Evolutionary conservation across 2,888 invertebrate species (phyloP).

Genomic region (Proisotoma minuta): DNA sequence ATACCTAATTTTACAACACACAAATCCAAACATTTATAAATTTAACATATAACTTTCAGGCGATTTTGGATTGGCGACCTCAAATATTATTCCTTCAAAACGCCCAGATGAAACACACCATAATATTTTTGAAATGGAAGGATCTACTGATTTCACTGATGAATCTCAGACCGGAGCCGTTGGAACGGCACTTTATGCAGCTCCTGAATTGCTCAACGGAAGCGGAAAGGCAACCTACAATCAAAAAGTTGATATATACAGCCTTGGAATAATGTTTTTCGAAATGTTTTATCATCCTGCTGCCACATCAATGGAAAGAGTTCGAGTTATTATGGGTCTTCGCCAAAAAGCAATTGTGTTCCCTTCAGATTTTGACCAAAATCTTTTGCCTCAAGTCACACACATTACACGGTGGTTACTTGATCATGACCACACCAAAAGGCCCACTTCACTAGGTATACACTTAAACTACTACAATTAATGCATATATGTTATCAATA

Average conservation of each 20-base stretch:
- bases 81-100: constrained; percentile 9
- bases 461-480: too few relatives aligned
- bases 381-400: constrained; percentile 59
- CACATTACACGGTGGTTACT: constrained; percentile 71
- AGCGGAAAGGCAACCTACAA: constrained; percentile 70
- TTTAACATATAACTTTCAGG: not conserved
- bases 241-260: constrained; percentile 82
- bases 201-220: constrained; percentile 77
- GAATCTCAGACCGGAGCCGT: constrained; percentile 73
- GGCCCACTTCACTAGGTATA: constrained; percentile 83
- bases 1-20: not conserved
- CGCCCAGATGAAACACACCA: constrained; percentile 3
- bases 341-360: constrained; percentile 65
- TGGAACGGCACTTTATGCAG: constrained; percentile 91
- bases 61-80: constrained; percentile 11
- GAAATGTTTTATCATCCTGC: constrained; percentile 89
- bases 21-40: not conserved
- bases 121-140: constrained; percentile 10
- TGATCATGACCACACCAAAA: constrained; percentile 72
- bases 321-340: constrained; percentile 67
- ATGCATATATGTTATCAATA: too few relatives aligned
- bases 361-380: constrained; percentile 63
- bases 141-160: constrained; percentile 50
- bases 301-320: constrained; percentile 83
- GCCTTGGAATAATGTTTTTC: constrained; percentile 85